Evolutionary conservation across 2,113 vertebrate species (phyloP).

Genomic region (Eubucco bourcierii): DNA sequence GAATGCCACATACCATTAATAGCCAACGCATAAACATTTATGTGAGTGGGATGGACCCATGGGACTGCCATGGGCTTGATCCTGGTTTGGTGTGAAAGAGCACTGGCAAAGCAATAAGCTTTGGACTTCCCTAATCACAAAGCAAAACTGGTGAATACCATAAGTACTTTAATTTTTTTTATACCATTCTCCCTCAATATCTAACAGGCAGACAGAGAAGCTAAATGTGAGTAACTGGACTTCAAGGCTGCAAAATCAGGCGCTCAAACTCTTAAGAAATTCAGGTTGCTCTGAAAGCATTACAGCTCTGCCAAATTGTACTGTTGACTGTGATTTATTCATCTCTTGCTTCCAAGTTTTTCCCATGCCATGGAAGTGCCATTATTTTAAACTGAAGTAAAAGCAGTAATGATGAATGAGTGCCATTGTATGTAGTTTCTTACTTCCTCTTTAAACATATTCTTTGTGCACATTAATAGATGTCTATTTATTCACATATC

Average conservation of each 20-base stretch:
- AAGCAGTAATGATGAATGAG: background rate
- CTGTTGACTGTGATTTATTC: background rate
- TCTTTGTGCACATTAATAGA: background rate
- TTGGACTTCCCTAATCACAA: background rate
- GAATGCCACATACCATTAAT: background rate
- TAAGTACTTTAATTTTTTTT: background rate
- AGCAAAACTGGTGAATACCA: background rate
- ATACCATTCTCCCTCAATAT: background rate
- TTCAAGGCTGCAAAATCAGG: background rate
- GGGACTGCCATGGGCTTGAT: background rate
- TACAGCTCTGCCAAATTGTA: background rate
- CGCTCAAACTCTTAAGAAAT: background rate
- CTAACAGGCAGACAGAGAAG: background rate
- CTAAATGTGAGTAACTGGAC: background rate
- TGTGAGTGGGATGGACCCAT: background rate
- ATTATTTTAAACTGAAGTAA: background rate
- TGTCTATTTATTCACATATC: conserved; percentile 14
- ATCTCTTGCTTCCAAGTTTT: background rate
- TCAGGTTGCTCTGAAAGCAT: background rate
- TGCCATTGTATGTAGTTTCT: background rate
- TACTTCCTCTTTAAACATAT: background rate
- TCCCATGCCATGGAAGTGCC: background rate
- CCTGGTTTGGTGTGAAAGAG: background rate
- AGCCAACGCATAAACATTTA: background rate
- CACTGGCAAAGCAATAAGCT: background rate